These are phyloP conservation scores for Anabacerthia variegaticeps DNA, from an alignment of 2,797 vertebrate species.

Conservation along the genomic window DNA sequence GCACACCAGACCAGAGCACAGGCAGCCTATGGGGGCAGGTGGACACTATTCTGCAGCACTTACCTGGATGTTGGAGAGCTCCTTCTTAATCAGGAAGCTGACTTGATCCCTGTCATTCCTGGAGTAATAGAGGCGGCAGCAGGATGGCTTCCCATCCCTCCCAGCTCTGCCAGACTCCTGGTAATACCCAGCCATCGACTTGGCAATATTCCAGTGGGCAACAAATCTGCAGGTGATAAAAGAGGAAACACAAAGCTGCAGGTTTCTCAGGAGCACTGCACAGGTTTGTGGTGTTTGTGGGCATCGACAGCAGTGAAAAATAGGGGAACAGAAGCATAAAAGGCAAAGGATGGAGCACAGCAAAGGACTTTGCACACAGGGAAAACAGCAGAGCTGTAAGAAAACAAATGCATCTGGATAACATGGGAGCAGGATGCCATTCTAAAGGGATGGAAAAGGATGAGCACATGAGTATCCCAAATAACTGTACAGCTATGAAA, in stretches of 20 bases:
- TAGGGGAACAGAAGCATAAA: background rate
- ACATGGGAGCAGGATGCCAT: background rate
- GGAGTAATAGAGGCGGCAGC: slow-evolving; percentile 93
- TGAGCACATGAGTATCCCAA: background rate
- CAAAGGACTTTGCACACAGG: background rate
- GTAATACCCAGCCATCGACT: slow-evolving; percentile 96
- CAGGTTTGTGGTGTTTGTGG: background rate
- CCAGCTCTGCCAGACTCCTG: slow-evolving; percentile 97
- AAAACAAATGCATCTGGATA: background rate
- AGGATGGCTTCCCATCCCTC: slow-evolving; percentile 89
- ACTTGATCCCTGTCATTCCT: slow-evolving; percentile 88
- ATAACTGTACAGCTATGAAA: background rate
- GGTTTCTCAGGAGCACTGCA: background rate
- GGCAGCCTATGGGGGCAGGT: background rate
- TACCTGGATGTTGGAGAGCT: slow-evolving; percentile 87
- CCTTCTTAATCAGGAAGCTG: slow-evolving; percentile 90
- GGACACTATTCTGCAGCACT: background rate
- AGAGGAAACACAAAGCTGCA: background rate
- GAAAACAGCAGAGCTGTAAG: background rate
- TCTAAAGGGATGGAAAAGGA: background rate
- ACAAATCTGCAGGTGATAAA: slow-evolving; percentile 85
- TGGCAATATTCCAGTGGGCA: slow-evolving; percentile 97
- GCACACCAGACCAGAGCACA: background rate
- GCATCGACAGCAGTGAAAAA: background rate
- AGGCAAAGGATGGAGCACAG: background rate